Conservation (phyloP, 2,888 invertebrate genomes). For the Tortrix viridana region DNA sequence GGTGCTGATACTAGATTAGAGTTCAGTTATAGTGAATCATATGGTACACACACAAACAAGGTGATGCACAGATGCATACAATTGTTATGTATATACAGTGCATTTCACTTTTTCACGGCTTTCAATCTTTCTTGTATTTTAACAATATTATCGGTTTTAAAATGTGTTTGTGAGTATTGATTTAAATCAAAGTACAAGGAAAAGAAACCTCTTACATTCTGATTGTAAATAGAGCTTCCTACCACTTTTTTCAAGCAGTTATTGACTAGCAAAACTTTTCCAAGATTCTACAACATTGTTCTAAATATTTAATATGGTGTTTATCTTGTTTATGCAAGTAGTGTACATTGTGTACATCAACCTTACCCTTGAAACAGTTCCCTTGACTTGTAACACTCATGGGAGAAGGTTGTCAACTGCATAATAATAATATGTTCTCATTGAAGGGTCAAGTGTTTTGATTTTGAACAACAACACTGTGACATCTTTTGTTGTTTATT, state of each 20-base stretch:
- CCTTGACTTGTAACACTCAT: slow-evolving; percentile 26
- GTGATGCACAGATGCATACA: slow-evolving; percentile 14
- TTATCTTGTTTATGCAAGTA: slow-evolving; percentile 2
- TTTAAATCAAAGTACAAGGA: neutral
- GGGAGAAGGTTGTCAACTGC: slow-evolving; percentile 31
- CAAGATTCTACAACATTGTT: neutral
- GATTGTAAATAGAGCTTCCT: too few species aligned
- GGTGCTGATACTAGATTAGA: slow-evolving; percentile 11
- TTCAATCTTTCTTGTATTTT: neutral
- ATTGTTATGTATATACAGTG: slow-evolving; percentile 19
- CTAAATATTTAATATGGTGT: neutral
- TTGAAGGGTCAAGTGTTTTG: slow-evolving; percentile 18
- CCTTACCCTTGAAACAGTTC: slow-evolving; percentile 25
- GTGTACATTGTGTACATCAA: slow-evolving; percentile 15
- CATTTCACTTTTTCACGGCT: slow-evolving; percentile 14
- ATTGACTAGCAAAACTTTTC: too few species aligned
- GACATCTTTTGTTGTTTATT: too few species aligned
- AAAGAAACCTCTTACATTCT: too few species aligned
- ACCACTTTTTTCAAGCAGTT: too few species aligned
- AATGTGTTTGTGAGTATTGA: neutral
- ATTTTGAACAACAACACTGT: too few species aligned
- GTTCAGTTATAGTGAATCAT: slow-evolving; percentile 32
- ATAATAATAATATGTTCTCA: slow-evolving; percentile 10
- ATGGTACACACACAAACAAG: slow-evolving; percentile 36
- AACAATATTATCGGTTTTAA: neutral